Conservation (phyloP, 2,888 invertebrate genomes). For the Erpobdella octoculata region DNA sequence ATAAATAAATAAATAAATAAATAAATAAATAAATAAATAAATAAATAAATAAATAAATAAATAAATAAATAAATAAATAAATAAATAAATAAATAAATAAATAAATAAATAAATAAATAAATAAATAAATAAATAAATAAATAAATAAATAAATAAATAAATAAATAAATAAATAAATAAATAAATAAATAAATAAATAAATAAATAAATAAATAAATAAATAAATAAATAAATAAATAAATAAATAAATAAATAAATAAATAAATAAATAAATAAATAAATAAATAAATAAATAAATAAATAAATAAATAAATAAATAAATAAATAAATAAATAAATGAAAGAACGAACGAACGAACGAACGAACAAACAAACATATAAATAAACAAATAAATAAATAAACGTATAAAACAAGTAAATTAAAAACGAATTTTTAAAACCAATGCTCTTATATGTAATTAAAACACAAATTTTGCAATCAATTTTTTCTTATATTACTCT, state of each 20-base stretch:
- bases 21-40: constrained; percentile 9
- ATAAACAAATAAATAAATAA: too few species aligned
- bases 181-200: constrained; percentile 9
- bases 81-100: constrained; percentile 9
- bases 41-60: constrained; percentile 9
- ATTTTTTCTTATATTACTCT: too few species aligned
- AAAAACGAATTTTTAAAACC: too few species aligned
- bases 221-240: constrained; percentile 8
- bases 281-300: background rate
- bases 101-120: constrained; percentile 9
- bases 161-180: constrained; percentile 9
- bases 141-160: constrained; percentile 9
- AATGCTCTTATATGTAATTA: too few species aligned
- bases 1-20: constrained; percentile 8
- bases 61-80: constrained; percentile 9
- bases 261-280: background rate
- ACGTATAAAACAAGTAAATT: too few species aligned
- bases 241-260: background rate
- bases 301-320: background rate
- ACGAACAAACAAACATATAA: too few species aligned
- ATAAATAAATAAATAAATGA: too few species aligned
- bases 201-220: constrained; percentile 9
- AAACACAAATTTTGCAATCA: too few species aligned
- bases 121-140: constrained; percentile 9
- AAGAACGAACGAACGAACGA: too few species aligned